Evolutionary conservation across 2,888 invertebrate genomes (phyloP), one percentile per base, ranked within the genome.

Genomic region (Macrophya alboannulata): DNA sequence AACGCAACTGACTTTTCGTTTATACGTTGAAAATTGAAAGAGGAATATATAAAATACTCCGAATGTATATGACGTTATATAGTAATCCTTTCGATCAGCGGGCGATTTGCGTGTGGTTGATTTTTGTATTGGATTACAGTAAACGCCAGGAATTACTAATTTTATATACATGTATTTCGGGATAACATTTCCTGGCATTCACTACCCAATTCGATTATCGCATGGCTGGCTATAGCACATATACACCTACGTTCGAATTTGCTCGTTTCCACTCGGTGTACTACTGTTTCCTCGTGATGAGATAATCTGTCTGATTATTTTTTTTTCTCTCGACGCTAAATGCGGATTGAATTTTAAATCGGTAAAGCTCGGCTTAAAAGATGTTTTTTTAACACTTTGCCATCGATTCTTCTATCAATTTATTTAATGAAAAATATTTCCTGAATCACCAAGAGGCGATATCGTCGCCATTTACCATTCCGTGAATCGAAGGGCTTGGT

Each of bases 41-140:
- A 31, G 6, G 17, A 6, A 15, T 1, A 37, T 5, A 37, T 15
- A 37, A 37, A 25, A 37, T 25, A 1, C 2, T 68, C 15, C 17
- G 17, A 68, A 68, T n/a, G n/a, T n/a, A n/a, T 68, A 68, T 37
- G 37, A 6, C 17, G 17, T 37, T 17, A n/a, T n/a, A n/a, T n/a
- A 12, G 17, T 68, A 37, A 68, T 68, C 68, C 37, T 37, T 1
- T 68, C 17, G 2, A 68, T 17, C 37, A 68, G 31, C 31, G 12
- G 12, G 0, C 31, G 65, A 68, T 77, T 77, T 15, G 3, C 55
- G 12, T 51, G 77, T 9, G 77, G 10, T 15, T 77, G 77, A 77
- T 77, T 77, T 77, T 55, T 55, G 15, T 77, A 77, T 77, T 77
- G 31, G 55, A 77, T 77, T 77, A 77, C n/a, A 17, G 77, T 77